Evolutionary conservation across 1,140 invertebrate genomes (phyloP).

Genomic region (Drusus annulatus): DNA sequence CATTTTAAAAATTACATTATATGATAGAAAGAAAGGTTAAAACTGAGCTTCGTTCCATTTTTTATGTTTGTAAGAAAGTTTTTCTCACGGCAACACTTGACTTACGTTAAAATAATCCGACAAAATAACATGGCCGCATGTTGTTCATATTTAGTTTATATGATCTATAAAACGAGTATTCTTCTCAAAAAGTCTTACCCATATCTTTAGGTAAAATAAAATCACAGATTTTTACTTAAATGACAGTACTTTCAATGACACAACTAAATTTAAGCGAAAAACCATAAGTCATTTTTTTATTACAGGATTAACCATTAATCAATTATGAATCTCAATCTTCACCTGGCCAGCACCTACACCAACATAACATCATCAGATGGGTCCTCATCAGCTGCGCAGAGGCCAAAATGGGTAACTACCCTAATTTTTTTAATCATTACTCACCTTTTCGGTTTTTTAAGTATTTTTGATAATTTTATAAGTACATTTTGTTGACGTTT

Average conservation of each 20-base stretch:
- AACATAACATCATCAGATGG: conserved; percentile 51
- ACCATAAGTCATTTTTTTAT: neutral
- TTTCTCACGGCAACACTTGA: conserved; percentile 14
- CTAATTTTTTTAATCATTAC: too few relatives aligned
- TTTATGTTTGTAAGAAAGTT: too few relatives aligned
- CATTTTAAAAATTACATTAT: too few relatives aligned
- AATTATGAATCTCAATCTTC: conserved; percentile 51
- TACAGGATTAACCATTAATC: conserved; percentile 10
- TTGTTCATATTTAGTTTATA: conserved; percentile 37
- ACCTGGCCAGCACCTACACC: conserved; percentile 45
- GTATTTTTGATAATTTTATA: conserved; percentile 20
- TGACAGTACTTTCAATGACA: conserved; percentile 17
- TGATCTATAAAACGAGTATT: neutral
- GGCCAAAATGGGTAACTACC: conserved; percentile 45
- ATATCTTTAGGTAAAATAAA: conserved; percentile 26
- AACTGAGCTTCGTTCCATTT: too few relatives aligned
- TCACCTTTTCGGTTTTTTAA: neutral
- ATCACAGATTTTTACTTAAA: neutral
- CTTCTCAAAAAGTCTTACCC: neutral
- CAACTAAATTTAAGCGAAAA: neutral
- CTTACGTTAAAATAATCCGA: conserved; percentile 45
- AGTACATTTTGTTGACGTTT: too few relatives aligned
- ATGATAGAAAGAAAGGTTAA: too few relatives aligned
- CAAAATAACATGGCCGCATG: conserved; percentile 56
- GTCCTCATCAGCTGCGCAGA: conserved; percentile 48